Conservation (phyloP, 1,140 invertebrate species). For the Lepidurus couesii region DNA sequence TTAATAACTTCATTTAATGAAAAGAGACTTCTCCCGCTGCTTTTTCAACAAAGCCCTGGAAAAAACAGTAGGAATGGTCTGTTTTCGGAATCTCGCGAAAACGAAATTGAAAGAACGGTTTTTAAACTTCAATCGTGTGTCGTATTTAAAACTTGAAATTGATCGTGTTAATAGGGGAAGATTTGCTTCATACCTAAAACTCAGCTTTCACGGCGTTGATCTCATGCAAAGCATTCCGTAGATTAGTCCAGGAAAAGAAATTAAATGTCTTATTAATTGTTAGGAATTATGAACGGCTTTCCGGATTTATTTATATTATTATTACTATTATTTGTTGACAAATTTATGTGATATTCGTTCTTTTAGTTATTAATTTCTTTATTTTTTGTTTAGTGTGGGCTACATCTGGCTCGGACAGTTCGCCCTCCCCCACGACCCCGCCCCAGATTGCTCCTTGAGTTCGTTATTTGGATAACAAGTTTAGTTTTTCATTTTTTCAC, state of each 20-base stretch:
- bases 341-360: not conserved
- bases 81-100: not conserved
- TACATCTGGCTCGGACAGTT: not conserved
- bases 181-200: too few relatives aligned
- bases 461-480: not conserved
- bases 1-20: not conserved
- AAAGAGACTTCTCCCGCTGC: not conserved
- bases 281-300: not conserved
- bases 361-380: not conserved
- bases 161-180: too few relatives aligned
- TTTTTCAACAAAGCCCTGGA: not conserved
- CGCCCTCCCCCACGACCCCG: not conserved
- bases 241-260: too few relatives aligned
- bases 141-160: too few relatives aligned
- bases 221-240: too few relatives aligned
- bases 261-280: too few relatives aligned
- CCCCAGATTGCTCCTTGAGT: not conserved
- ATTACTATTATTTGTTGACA: not conserved
- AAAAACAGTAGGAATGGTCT: constrained; percentile 15
- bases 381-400: not conserved
- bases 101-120: too few relatives aligned
- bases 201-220: too few relatives aligned
- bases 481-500: not conserved
- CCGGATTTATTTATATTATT: not conserved
- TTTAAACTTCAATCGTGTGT: too few relatives aligned